Conservation (phyloP, 2,888 invertebrate genomes). For the Parochlus steinenii region DNA sequence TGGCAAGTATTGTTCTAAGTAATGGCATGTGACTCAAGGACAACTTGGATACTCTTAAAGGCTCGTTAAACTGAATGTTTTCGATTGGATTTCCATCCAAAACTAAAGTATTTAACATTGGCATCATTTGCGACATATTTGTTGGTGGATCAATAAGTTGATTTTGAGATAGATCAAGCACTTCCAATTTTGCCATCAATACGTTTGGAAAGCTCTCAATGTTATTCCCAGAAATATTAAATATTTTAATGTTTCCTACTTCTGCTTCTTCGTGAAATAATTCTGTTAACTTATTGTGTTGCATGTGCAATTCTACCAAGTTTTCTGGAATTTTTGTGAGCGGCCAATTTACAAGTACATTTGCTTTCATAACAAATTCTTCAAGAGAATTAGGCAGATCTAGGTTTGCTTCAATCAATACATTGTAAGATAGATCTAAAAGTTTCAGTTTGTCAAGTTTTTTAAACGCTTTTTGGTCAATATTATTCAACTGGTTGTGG, state of each 20-base stretch:
- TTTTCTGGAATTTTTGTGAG: conserved; percentile 6
- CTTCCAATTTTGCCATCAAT: conserved; percentile 1
- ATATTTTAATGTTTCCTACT: conserved; percentile 7
- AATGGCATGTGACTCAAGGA: conserved; percentile 12
- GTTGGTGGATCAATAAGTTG: conserved; percentile 10
- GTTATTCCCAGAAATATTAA: conserved; percentile 9
- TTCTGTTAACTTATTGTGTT: conserved; percentile 10
- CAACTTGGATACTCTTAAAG: conserved; percentile 6
- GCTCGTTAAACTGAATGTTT: conserved; percentile 10
- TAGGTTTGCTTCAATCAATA: conserved; percentile 5
- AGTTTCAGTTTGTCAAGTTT: conserved; percentile 7
- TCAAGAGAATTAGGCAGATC: conserved; percentile 9
- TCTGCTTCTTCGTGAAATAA: conserved; percentile 3
- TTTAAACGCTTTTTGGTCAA: conserved; percentile 13
- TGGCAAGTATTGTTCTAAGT: conserved; percentile 8
- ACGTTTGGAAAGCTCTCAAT: conserved; percentile 7
- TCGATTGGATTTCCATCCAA: conserved; percentile 14
- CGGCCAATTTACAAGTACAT: conserved; percentile 13
- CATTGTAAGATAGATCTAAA: conserved; percentile 13
- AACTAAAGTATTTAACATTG: conserved; percentile 8
- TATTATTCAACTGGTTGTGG: conserved; percentile 11
- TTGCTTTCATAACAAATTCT: conserved; percentile 10
- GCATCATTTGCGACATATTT: conserved; percentile 6
- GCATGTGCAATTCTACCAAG: conserved; percentile 12
- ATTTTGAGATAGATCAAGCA: conserved; percentile 13